Conservation (phyloP, 2,797 vertebrate species). For the Setipinna tenuifilis region DNA sequence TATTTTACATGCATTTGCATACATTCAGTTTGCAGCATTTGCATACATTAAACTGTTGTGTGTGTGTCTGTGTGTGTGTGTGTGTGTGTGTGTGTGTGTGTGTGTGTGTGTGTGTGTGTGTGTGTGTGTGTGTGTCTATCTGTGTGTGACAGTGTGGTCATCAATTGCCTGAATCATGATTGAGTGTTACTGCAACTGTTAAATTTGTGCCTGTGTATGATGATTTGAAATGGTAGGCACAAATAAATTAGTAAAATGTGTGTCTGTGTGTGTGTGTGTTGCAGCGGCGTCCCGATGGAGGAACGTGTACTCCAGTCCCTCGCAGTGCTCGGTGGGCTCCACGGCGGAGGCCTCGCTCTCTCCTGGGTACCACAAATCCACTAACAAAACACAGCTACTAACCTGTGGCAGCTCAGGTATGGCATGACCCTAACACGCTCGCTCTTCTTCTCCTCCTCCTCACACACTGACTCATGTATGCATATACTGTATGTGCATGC, state of each 20-base stretch:
- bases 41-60: not conserved
- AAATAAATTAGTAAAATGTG: no score
- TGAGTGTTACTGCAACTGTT: no score
- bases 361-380: conserved; percentile 95
- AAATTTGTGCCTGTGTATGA: no score
- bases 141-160: no score
- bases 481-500: no score
- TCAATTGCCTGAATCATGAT: no score
- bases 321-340: conserved; percentile 71
- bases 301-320: conserved; percentile 91
- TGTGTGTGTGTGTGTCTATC: not conserved
- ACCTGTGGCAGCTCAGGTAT: conserved; percentile 96
- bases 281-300: conserved; percentile 87
- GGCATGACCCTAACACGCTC: conserved; percentile 74
- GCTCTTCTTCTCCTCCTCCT: not conserved
- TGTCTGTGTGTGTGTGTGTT: conserved; percentile 1
- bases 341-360: conserved; percentile 83
- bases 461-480: no score
- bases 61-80: not conserved
- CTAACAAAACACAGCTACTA: conserved; percentile 99
- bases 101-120: not conserved
- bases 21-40: not conserved
- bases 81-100: not conserved
- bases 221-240: no score
- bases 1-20: not conserved